Conservation (phyloP, 2,888 invertebrate species). For the Tipula helvola region DNA sequence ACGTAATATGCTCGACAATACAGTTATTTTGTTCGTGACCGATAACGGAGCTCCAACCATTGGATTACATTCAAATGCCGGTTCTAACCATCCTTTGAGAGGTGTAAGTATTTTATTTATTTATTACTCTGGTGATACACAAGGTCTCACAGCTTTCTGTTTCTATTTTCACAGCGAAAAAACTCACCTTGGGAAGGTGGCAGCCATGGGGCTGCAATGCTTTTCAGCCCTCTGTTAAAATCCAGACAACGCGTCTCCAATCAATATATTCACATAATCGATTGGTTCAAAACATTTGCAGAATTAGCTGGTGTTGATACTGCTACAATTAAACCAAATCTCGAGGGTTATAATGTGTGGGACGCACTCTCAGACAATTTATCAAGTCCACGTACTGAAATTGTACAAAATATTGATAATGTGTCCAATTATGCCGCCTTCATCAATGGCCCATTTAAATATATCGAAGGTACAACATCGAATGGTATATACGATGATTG, state of each 20-base stretch:
- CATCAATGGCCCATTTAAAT: constrained; percentile 23
- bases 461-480: no score
- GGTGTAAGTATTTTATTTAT: no score
- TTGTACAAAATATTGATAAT: no score
- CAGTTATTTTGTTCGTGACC: constrained; percentile 72
- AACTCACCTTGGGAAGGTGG: constrained; percentile 78
- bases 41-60: constrained; percentile 78
- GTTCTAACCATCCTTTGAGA: constrained; percentile 55
- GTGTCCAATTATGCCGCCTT: constrained; percentile 33
- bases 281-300: constrained; percentile 68
- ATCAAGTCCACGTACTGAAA: no score
- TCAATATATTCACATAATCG: constrained; percentile 63
- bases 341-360: constrained; percentile 59
- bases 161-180: no score
- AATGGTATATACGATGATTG: no score
- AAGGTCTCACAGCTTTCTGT: no score
- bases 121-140: no score
- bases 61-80: constrained; percentile 57
- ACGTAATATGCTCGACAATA: constrained; percentile 60
- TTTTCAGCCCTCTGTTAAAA: constrained; percentile 77
- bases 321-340: constrained; percentile 22
- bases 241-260: constrained; percentile 47
- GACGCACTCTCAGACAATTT: no score
- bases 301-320: constrained; percentile 26
- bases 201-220: constrained; percentile 57